Evolutionary conservation across 2,113 vertebrate genomes (phyloP), one percentile per base, ranked within the genome.

Genomic region (Pelmatolapia mariae): DNA sequence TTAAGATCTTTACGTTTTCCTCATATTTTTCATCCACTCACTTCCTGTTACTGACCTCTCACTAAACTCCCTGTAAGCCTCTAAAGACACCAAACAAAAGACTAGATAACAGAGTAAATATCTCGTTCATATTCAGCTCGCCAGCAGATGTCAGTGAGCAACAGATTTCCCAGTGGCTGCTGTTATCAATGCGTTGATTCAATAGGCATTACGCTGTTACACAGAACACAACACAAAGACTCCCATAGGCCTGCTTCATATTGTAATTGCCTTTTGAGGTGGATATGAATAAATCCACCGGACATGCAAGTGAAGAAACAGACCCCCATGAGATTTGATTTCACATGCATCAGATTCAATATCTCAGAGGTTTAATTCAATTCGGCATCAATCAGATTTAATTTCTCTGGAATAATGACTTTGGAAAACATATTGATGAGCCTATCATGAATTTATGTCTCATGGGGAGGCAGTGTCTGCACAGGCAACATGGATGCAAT

Each of bases 241-340:
- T 92, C 92, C 94, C 93, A 90, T 78, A 92, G 92, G 92, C 89
- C 91, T 86, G 73, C 79, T 94, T 87, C 83, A 84, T 36, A 68
- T 59, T 66, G 9, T 88, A 91, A 90, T 90, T 87, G 78, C 19
- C 76, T 45, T 61, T 82, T 87, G 43, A 85, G 76, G 82, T 82
- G 83, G 26, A 92, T 81, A 86, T 71, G 45, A 90, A 94, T 91
- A 91, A 93, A 93, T 93, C 89, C 82, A 86, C 33, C 53, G 81
- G 93, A 93, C 71, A 81, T 85, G 76, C 85, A 93, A 91, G 93
- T 95, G 93, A 92, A 95, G 92, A 93, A 91, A 91, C 93, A 95
- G 93, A n/a, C 86, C 91, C 86, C 88, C 81, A 22, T 10, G 24
- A 94, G 92, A 96, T 96, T 95, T 83, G 89, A 95, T 96, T 95